These are phyloP conservation scores for Ramazzottius varieornatus DNA, from an alignment of 2,888 invertebrate genomes.

Conservation along the genomic window DNA sequence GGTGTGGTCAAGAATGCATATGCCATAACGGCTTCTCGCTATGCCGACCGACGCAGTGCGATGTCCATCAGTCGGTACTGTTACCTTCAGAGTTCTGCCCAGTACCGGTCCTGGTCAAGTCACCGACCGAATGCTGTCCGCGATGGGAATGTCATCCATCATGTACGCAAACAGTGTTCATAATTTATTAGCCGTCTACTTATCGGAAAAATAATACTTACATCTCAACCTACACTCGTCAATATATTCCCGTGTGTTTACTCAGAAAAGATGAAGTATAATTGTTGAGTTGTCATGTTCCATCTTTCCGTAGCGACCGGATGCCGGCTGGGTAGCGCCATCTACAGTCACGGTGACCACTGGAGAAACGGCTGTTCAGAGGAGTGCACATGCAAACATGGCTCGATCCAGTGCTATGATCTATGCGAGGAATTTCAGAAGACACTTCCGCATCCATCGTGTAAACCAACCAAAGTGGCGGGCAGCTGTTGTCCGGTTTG, in stretches of 20 bases:
- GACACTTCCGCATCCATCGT: neutral
- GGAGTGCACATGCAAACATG: neutral
- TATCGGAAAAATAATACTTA: neutral
- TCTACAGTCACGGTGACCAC: neutral
- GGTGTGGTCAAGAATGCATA: constrained; percentile 2
- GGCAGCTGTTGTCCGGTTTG: constrained; percentile 1
- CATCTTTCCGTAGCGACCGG: too few relatives aligned
- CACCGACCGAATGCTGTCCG: neutral
- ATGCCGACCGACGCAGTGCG: neutral
- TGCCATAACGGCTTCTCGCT: neutral
- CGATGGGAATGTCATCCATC: constrained; percentile 3
- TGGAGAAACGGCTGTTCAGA: neutral
- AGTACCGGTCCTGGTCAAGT: neutral
- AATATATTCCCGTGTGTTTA: too few relatives aligned
- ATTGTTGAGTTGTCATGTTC: too few relatives aligned
- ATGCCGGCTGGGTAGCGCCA: neutral
- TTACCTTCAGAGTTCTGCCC: neutral
- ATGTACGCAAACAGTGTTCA: neutral
- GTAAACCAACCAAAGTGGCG: neutral
- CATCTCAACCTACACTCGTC: neutral
- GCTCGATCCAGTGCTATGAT: neutral
- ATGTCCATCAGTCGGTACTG: neutral
- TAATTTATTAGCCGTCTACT: too few relatives aligned
- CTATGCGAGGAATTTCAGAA: neutral
- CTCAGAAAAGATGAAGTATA: too few relatives aligned